Conservation (phyloP, 2,888 invertebrate genomes). For the Dicyrtoma fusca region DNA sequence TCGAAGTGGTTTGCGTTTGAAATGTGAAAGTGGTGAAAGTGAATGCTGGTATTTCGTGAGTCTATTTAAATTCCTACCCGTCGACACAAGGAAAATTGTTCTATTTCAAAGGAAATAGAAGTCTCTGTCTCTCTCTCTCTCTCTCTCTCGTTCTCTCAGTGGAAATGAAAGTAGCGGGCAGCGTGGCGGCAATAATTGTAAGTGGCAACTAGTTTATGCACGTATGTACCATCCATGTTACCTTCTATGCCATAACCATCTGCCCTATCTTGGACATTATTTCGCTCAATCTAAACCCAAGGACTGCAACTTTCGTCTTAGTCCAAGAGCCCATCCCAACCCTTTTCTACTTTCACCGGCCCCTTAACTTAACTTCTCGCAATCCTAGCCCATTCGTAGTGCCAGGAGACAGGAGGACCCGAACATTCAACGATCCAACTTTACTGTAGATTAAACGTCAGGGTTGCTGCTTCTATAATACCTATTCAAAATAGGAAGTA, state of each 20-base stretch:
- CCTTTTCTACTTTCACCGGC: neutral
- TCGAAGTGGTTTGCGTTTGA: too few relatives aligned
- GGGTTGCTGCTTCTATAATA: too few relatives aligned
- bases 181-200: constrained; percentile 29
- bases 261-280: constrained; percentile 13
- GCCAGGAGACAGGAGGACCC: too few relatives aligned
- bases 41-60: neutral
- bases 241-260: neutral
- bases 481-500: too few relatives aligned
- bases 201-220: constrained; percentile 29
- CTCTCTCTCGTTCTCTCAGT: neutral
- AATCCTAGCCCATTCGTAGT: too few relatives aligned
- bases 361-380: too few relatives aligned
- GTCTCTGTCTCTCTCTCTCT: neutral
- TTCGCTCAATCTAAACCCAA: neutral
- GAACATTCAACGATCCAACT: too few relatives aligned
- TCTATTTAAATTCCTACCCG: neutral
- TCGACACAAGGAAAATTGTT: neutral
- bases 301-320: neutral
- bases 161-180: constrained; percentile 26
- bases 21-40: neutral
- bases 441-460: too few relatives aligned
- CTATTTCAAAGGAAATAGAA: neutral
- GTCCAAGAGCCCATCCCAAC: neutral
- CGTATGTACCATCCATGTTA: neutral